phyloP scores from a whole-genome alignment of 1,140 invertebrate genomes.

The Platorchestia sp. region DNA sequence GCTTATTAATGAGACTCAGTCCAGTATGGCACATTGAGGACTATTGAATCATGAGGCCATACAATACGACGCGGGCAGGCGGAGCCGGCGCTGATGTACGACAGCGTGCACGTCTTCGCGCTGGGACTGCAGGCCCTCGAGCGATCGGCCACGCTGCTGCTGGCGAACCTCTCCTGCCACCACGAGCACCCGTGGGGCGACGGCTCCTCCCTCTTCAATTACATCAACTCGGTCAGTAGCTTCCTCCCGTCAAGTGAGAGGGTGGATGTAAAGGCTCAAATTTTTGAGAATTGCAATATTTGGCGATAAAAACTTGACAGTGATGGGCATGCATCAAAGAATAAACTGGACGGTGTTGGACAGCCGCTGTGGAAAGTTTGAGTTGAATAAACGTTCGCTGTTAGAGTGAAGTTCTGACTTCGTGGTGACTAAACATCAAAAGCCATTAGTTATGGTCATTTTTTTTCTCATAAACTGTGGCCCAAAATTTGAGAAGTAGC shows the following conservation, averaged over 20 bases:
- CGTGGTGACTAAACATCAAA: not conserved
- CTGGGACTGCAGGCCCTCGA: slow-evolving; percentile 76
- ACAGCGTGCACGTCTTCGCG: slow-evolving; percentile 83
- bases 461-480: not conserved
- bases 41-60: not conserved
- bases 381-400: not conserved
- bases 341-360: not conserved
- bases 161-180: slow-evolving; percentile 81
- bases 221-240: slow-evolving; percentile 79
- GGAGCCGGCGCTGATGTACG: slow-evolving; percentile 81
- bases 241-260: not conserved
- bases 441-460: not conserved
- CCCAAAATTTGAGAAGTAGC: not conserved
- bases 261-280: not conserved
- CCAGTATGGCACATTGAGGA: not conserved
- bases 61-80: slow-evolving; percentile 53
- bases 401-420: not conserved
- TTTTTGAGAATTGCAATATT: not conserved
- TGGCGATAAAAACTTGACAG: not conserved
- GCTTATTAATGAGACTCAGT: not conserved
- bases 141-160: slow-evolving; percentile 77
- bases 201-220: slow-evolving; percentile 84
- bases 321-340: not conserved
- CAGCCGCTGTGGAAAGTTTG: not conserved
- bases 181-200: slow-evolving; percentile 81